phyloP scores from a whole-genome alignment of 1,140 invertebrate genomes.

The Stegodyphus mimosarum region DNA sequence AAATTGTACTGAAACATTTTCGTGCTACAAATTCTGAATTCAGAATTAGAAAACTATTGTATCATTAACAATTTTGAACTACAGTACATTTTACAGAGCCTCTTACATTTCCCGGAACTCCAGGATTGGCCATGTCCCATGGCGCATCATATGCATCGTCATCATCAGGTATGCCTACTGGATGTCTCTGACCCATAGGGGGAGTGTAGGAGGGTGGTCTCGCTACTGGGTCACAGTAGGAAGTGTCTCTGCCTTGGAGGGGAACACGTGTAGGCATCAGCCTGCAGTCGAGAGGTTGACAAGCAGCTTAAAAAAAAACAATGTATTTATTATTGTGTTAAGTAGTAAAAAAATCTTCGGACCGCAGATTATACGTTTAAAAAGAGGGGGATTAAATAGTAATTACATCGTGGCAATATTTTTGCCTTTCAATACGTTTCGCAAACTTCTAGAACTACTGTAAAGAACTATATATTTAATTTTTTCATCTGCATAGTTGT shows the following conservation, averaged over 20 bases:
- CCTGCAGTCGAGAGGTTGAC: slow-evolving; percentile 40
- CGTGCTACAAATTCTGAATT: neutral
- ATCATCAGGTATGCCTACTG: slow-evolving; percentile 51
- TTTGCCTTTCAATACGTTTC: no score
- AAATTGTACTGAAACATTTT: neutral
- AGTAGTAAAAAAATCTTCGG: no score
- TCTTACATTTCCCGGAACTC: slow-evolving; percentile 51
- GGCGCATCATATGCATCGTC: slow-evolving; percentile 60
- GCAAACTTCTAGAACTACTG: no score
- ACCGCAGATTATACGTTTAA: no score
- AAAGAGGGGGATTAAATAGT: no score
- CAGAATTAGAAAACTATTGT: neutral
- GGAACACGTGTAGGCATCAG: slow-evolving; percentile 26
- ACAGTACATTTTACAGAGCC: no score
- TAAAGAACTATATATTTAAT: no score
- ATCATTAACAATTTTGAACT: no score
- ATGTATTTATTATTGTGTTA: no score
- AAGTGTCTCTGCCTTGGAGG: slow-evolving; percentile 6
- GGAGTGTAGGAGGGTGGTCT: slow-evolving; percentile 40
- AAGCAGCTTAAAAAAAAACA: slow-evolving; percentile 30
- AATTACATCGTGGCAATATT: no score
- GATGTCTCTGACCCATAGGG: slow-evolving; percentile 46
- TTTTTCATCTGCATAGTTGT: no score
- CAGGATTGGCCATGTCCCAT: slow-evolving; percentile 55
- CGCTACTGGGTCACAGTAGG: slow-evolving; percentile 33